Evolutionary conservation across 2,113 vertebrate genomes (phyloP).

Genomic region (Romanogobio albipinnatus): DNA sequence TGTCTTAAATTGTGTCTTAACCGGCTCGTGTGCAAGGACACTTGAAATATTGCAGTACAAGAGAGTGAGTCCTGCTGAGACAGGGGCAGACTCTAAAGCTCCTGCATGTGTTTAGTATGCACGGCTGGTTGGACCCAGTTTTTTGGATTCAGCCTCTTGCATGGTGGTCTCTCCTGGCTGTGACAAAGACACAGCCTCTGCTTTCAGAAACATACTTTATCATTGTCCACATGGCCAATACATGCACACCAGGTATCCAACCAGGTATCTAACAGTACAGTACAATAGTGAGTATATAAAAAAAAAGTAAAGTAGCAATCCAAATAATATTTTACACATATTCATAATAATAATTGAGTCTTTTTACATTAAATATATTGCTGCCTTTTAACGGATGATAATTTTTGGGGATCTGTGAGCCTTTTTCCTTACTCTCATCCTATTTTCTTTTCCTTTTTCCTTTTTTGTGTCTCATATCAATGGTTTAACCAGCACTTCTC

Average conservation of each 20-base stretch:
- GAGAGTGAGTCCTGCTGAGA: background rate
- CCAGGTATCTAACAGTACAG: no score
- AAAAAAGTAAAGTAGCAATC: background rate
- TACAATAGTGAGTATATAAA: background rate
- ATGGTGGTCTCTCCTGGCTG: constrained; percentile 6
- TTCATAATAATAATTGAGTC: background rate
- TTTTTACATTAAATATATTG: no score
- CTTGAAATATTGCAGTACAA: background rate
- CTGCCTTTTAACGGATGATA: no score
- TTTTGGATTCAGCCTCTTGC: constrained; percentile 22
- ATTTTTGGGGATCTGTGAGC: no score
- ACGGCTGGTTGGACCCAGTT: background rate
- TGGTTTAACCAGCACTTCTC: background rate
- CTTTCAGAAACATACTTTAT: background rate
- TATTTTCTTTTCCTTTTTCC: background rate
- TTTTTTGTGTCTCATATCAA: background rate
- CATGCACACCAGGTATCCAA: background rate
- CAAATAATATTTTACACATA: background rate
- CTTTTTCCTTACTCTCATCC: background rate
- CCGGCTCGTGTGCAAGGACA: no score
- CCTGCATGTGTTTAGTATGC: constrained; percentile 36
- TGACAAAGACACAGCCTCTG: background rate
- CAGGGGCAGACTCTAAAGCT: constrained; percentile 12
- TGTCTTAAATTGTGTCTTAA: constrained; percentile 11
- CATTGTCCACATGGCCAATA: background rate